phyloP scores from a whole-genome alignment of 2,888 invertebrate species.

The Germaria angustata region DNA sequence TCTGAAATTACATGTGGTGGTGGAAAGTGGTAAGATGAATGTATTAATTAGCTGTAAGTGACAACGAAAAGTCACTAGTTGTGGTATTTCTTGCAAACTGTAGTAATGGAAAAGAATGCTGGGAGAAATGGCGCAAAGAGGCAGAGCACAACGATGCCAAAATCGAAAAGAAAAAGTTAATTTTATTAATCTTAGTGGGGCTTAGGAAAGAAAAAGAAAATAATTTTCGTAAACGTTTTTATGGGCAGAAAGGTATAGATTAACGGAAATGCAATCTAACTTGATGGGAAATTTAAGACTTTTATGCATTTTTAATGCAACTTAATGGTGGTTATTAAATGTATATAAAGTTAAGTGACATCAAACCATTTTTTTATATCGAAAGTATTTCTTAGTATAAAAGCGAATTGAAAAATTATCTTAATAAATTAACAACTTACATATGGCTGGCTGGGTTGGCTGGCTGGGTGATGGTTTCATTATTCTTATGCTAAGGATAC shows the following conservation, averaged over 20 bases:
- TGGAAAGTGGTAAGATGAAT: conserved; percentile 16
- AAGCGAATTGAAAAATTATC: no score
- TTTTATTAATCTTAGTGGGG: no score
- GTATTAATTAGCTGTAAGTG: conserved; percentile 31
- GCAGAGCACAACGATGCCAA: no score
- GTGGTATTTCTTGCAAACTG: background rate
- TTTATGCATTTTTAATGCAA: background rate
- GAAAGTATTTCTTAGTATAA: background rate
- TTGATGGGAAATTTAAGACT: no score
- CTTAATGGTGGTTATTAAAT: background rate
- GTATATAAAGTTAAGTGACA: background rate
- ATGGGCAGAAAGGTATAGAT: background rate
- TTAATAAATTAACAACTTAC: no score
- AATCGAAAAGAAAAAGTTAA: background rate
- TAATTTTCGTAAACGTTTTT: no score
- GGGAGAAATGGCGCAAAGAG: no score
- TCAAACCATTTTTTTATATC: background rate
- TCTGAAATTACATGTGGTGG: conserved; percentile 18
- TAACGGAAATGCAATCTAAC: background rate
- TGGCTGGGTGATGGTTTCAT: no score
- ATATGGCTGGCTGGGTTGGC: no score
- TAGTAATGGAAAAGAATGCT: background rate
- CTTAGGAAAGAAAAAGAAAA: no score
- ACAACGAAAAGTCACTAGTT: background rate
- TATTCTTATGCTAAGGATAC: no score